Evolutionary conservation across 2,113 vertebrate genomes (phyloP).

Genomic region (Tragelaphus imberbis): DNA sequence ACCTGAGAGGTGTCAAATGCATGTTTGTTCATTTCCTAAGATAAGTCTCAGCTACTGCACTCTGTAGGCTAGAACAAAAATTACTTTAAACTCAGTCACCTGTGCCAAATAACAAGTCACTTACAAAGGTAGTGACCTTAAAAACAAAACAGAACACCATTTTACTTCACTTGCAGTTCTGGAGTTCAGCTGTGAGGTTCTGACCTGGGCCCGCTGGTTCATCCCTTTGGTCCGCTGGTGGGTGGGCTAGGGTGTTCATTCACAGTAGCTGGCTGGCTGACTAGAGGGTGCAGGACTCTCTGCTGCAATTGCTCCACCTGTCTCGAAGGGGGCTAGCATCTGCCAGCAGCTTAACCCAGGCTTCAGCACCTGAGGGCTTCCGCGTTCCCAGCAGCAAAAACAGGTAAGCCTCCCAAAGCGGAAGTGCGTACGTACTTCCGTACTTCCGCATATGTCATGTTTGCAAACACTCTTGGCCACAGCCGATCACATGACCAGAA

Average conservation of each 20-base stretch:
- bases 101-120: neutral
- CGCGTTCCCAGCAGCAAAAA: no score
- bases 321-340: neutral
- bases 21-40: neutral
- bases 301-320: neutral
- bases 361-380: no score
- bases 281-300: neutral
- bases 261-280: neutral
- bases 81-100: neutral
- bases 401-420: no score
- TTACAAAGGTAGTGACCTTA: neutral
- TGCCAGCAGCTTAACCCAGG: neutral
- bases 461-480: neutral
- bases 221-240: neutral
- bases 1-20: neutral
- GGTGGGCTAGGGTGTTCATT: neutral
- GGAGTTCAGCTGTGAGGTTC: neutral
- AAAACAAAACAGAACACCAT: neutral
- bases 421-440: fast-evolving
- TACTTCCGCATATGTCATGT: no score
- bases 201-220: neutral
- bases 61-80: neutral
- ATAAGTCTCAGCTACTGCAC: neutral
- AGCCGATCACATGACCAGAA: neutral
- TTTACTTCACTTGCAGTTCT: neutral